Evolutionary conservation across 2,797 vertebrate species (phyloP), one percentile per base, ranked within the genome.

Genomic region (Atherinosoma microstoma): DNA sequence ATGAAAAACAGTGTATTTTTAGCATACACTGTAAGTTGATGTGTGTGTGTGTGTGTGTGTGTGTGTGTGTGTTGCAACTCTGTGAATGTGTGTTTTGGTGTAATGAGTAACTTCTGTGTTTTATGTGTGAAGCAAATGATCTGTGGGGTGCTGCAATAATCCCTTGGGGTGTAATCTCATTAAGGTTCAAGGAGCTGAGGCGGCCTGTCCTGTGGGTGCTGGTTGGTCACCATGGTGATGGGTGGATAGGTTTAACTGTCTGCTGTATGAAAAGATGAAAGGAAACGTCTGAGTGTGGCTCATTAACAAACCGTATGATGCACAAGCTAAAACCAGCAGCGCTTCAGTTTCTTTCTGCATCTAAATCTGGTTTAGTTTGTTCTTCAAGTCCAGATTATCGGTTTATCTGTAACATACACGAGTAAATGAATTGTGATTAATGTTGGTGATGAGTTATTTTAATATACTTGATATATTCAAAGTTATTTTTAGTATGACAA

Each of bases 161-260:
- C 91, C 86, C 74, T 6, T 24, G 4, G 83, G 85, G 69, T 76
- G 72, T 91, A 92, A 94, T 91, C 92, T 91, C 89, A 91, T 94
- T 93, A 93, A 72, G 72, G 66, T 56, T 49, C 67, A 88, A 72
- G 20, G 54, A 64, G 81, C 80, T 64, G 65, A 78, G 42, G 35
- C 18, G 76, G 84, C 34, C 42, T 6, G 75, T 88, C 86, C 83
- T 81, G 22, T 72, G 83, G 81, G 83, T 61, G 45, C 67, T 45
- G 29, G 36, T 30, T 61, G 32, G 83, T 90, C 56, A 11, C 83
- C 58, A 54, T 89, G 88, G 83, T 3, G 47, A 73, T 69, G 30
- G 64, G 85, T 49, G 4, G 74, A 51, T 42, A 61, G 24, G 29
- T 58, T 47, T 73, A 62, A 58, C 18, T 10, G n/a, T 22, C 34